Evolutionary conservation across 2,888 invertebrate genomes (phyloP).

Genomic region (Agapetus fuscipes): DNA sequence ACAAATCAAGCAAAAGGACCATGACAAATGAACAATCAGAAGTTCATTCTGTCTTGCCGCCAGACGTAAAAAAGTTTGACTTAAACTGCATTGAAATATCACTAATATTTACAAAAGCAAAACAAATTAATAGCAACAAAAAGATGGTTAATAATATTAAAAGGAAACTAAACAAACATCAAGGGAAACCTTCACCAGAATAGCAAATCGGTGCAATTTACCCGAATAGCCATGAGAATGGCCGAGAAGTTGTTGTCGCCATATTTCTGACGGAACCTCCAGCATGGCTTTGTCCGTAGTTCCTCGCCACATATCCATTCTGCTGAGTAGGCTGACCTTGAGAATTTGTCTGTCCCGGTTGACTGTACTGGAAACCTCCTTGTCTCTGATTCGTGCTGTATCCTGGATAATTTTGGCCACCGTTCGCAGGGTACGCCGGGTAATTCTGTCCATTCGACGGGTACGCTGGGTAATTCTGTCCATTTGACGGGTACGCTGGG

Average conservation of each 20-base stretch:
- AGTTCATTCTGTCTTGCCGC: no score
- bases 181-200: no score
- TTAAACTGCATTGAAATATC: no score
- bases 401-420: slow-evolving; percentile 5
- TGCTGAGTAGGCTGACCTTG: slow-evolving; percentile 25
- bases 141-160: no score
- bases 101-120: no score
- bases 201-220: no score
- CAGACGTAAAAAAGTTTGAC: no score
- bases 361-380: slow-evolving; percentile 31
- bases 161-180: no score
- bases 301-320: slow-evolving; percentile 25
- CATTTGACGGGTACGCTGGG: slow-evolving; percentile 26
- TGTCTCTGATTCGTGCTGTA: slow-evolving; percentile 5
- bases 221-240: slow-evolving; percentile 43
- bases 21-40: no score
- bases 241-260: slow-evolving; percentile 33
- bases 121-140: no score
- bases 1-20: no score
- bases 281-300: slow-evolving; percentile 29
- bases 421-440: slow-evolving; percentile 20
- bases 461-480: slow-evolving; percentile 24
- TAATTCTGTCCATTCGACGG: slow-evolving; percentile 28
- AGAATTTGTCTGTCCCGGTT: slow-evolving; percentile 26
- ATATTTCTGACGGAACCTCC: slow-evolving; percentile 29